Base-by-base conservation (phyloP, 1,140 invertebrate species). In the Zaprionus gabonicus region DNA sequence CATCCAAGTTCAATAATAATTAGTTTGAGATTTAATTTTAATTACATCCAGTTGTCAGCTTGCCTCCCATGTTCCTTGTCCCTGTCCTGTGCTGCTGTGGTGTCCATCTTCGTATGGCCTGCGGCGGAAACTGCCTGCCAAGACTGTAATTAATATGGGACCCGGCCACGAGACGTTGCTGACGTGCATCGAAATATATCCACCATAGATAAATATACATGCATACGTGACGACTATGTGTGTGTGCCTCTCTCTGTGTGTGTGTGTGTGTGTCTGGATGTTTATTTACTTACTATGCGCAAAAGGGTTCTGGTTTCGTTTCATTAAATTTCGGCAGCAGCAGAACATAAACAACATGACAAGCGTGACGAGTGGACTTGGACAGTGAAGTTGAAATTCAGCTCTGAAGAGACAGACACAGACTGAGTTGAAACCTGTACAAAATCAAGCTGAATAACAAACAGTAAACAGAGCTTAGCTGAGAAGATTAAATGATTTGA, bases 11-110 rank as follows among this genome's bases (percentile, higher is more conserved):
- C 86, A 81, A 79, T 90, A 83, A 81, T 91, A 91, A 87, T 87
- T 87, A 91, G 87, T 91, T 91, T 91, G 81, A 87, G 87, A 91
- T 91, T 91, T 91, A 91, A 91, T 91, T 91, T 91, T 91, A 91
- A 91, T 91, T 91, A 91, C 86, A 79, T 74, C 58, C 66, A 81
- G 81, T 66, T 63, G 65, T 77, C 74, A 66, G 67, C 65, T 49
- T 49, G 63, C 46, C 69, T 72, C 57, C 44, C 56, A 23, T 23
- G 23, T 23, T 23, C 23, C 23, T 53, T 71, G 59, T 41, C 44
- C 73, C 65, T 49, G 4, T 4, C 23, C 46, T 25, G 20, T 3
- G 9, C 17, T 49, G 46, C 60, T 76, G 63, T 73, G 58, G 64
- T 80, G 72, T 69, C 70, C 69, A 67, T 55, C 56, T 68, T 17